phyloP scores from a whole-genome alignment of 1,140 invertebrate genomes.

The Drosophila persimilis region DNA sequence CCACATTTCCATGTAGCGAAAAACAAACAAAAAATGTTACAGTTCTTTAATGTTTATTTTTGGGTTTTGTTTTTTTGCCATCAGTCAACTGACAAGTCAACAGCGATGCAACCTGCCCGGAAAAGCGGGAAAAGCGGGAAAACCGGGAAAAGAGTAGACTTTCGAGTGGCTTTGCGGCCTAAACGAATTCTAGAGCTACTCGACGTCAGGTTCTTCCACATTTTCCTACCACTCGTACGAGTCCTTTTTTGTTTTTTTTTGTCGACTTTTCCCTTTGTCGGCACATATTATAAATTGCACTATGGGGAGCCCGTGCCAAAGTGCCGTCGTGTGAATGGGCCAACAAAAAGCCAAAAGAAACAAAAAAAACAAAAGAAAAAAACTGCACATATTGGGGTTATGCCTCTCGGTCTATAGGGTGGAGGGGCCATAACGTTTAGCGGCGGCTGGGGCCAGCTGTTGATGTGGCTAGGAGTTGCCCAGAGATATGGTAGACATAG shows the following conservation, averaged over 20 bases:
- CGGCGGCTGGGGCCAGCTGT: conserved; percentile 5
- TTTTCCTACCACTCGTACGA: conserved; percentile 10
- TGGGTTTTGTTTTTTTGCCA: conserved; percentile 25
- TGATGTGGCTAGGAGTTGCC: too few species aligned
- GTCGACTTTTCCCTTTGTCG: conserved; percentile 34
- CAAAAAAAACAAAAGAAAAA: neutral
- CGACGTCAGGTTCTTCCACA: conserved; percentile 25
- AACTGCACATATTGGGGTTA: conserved; percentile 52
- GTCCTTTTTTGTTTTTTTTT: conserved; percentile 13
- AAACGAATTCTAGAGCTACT: conserved; percentile 51
- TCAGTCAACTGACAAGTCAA: conserved; percentile 64
- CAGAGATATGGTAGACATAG: too few species aligned
- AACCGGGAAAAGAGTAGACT: conserved; percentile 13
- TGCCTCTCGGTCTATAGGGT: too few species aligned
- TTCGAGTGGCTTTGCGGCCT: conserved; percentile 38
- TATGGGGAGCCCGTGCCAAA: conserved; percentile 57
- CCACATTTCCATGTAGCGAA: conserved; percentile 56
- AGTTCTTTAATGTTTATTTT: conserved; percentile 15
- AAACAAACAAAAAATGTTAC: conserved; percentile 19
- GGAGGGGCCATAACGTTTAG: neutral
- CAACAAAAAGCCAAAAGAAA: conserved; percentile 24
- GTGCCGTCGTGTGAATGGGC: conserved; percentile 74
- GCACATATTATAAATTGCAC: conserved; percentile 75
- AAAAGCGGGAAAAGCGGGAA: conserved; percentile 31
- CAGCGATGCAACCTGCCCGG: conserved; percentile 63